These are phyloP conservation scores for Parnassius smintheus DNA, from an alignment of 2,888 invertebrate genomes.

Conservation along the genomic window DNA sequence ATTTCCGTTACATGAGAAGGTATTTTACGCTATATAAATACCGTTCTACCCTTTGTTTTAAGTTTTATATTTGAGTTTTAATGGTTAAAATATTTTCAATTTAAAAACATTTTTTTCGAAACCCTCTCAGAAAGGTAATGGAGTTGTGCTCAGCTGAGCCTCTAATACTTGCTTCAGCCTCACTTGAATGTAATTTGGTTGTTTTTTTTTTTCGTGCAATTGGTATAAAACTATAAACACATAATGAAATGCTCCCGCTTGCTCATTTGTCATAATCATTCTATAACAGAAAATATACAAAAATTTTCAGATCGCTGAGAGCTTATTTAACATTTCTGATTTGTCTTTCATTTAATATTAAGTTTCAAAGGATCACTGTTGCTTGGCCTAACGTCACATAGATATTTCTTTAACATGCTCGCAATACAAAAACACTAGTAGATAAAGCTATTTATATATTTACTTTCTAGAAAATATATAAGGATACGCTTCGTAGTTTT, in stretches of 20 bases:
- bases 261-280: no score
- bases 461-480: no score
- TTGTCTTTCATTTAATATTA: not conserved
- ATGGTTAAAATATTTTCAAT: not conserved
- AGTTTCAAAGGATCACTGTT: not conserved
- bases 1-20: conserved; percentile 6
- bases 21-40: conserved; percentile 24
- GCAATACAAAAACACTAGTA: not conserved
- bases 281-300: no score
- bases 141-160: no score
- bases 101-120: no score
- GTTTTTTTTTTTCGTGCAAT: no score
- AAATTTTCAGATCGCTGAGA: not conserved
- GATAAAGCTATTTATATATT: not conserved
- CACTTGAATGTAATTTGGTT: no score
- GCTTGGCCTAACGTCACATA: not conserved
- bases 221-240: no score
- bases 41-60: not conserved
- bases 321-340: not conserved
- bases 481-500: no score
- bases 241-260: no score
- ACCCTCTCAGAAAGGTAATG: no score
- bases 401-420: not conserved
- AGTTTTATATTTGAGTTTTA: conserved; percentile 19
- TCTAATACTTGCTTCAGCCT: no score